Evolutionary conservation across 2,888 invertebrate species (phyloP).

Genomic region (Calliphora vomitoria): DNA sequence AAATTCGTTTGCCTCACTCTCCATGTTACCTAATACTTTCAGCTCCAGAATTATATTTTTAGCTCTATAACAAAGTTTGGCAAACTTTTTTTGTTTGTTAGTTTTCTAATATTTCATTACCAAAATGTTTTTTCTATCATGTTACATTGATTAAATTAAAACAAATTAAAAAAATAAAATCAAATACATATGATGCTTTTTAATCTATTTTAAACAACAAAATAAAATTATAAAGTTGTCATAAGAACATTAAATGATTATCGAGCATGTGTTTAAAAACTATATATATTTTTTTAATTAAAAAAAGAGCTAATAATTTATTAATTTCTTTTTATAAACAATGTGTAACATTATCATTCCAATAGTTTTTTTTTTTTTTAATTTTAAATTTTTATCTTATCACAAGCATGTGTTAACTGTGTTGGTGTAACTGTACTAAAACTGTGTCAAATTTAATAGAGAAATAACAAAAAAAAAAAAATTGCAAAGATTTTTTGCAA

Average conservation of each 20-base stretch:
- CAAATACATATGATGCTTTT: background rate
- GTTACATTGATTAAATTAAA: background rate
- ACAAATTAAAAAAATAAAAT: background rate
- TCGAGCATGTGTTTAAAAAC: background rate
- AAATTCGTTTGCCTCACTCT: background rate
- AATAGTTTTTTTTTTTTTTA: background rate
- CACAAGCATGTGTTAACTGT: background rate
- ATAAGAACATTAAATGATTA: constrained; percentile 1
- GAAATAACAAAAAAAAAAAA: background rate
- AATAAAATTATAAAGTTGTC: background rate
- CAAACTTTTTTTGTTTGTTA: background rate
- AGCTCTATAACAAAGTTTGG: background rate
- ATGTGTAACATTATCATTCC: background rate
- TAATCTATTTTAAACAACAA: background rate
- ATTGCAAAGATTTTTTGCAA: constrained; percentile 4
- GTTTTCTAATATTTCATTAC: background rate
- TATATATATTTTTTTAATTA: background rate
- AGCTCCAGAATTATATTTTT: background rate
- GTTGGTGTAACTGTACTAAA: background rate
- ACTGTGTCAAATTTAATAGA: constrained; percentile 15
- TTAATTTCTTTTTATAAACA: constrained; percentile 3
- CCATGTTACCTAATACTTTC: background rate
- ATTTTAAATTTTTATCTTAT: constrained; percentile 12
- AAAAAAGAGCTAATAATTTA: background rate
- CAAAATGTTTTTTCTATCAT: background rate